Conservation (phyloP, 2,888 invertebrate species). For the Pantelozetes paolii region DNA sequence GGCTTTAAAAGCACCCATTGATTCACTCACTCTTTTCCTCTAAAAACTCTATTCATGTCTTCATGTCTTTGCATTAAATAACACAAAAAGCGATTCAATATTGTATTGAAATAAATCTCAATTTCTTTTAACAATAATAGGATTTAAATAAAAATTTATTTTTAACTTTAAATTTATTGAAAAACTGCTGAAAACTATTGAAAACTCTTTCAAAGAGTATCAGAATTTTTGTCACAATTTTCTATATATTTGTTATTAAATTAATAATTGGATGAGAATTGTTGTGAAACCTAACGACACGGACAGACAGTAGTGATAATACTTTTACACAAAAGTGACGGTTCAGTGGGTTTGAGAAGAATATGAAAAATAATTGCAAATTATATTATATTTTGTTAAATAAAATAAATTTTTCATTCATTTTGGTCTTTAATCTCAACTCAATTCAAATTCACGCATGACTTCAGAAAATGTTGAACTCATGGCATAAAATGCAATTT, state of each 20-base stretch:
- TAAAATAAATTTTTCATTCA: no score
- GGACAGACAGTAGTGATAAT: neutral
- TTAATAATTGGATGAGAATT: neutral
- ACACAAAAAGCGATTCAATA: neutral
- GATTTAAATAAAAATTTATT: no score
- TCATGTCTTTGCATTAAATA: conserved; percentile 4
- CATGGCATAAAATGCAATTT: conserved; percentile 6
- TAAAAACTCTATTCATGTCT: conserved; percentile 1
- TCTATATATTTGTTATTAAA: no score
- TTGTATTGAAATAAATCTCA: neutral
- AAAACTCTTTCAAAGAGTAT: no score
- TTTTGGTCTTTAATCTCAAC: neutral
- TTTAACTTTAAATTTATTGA: neutral
- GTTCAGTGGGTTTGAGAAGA: neutral
- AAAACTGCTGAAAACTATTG: no score
- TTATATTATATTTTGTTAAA: neutral
- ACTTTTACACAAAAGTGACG: neutral
- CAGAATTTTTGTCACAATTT: no score
- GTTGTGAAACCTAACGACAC: neutral
- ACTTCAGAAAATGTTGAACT: neutral
- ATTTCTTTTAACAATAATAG: conserved; percentile 6
- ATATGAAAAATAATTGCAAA: neutral
- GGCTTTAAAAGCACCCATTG: neutral
- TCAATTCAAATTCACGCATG: neutral
- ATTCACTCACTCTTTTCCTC: neutral